phyloP scores from a whole-genome alignment of 2,888 invertebrate species.

The Andrena dorsata region DNA sequence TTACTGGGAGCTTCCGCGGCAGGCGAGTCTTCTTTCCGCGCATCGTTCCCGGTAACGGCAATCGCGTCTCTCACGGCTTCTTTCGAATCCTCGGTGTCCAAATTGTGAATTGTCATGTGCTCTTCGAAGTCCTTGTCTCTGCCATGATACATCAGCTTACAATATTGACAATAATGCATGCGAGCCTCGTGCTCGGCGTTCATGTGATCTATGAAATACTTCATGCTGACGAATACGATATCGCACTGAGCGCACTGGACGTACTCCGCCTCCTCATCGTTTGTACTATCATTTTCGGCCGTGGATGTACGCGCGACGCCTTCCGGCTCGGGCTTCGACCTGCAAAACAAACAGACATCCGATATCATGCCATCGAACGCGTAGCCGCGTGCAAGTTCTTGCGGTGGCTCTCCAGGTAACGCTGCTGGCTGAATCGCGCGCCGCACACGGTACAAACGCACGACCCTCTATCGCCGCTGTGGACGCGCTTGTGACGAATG shows the following conservation, averaged over 20 bases:
- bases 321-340: constrained; percentile 58
- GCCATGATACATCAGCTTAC: constrained; percentile 62
- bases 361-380: constrained; percentile 51
- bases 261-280: constrained; percentile 55
- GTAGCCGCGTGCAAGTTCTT: constrained; percentile 63
- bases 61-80: neutral
- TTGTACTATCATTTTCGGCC: constrained; percentile 42
- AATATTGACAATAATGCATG: constrained; percentile 66
- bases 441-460: constrained; percentile 81
- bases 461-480: constrained; percentile 74
- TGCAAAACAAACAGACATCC: constrained; percentile 71
- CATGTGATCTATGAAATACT: constrained; percentile 65
- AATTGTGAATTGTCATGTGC: constrained; percentile 57
- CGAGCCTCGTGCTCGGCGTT: constrained; percentile 57
- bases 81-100: neutral
- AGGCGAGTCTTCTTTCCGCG: neutral
- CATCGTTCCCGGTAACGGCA: neutral
- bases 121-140: constrained; percentile 54
- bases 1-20: neutral
- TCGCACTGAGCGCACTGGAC: constrained; percentile 67
- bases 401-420: constrained; percentile 86
- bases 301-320: constrained; percentile 31
- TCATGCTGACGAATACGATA: constrained; percentile 53
- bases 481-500: constrained; percentile 86
- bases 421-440: constrained; percentile 84